Conservation (phyloP, 2,797 vertebrate species). For the Myoxocephalus aenaeus region DNA sequence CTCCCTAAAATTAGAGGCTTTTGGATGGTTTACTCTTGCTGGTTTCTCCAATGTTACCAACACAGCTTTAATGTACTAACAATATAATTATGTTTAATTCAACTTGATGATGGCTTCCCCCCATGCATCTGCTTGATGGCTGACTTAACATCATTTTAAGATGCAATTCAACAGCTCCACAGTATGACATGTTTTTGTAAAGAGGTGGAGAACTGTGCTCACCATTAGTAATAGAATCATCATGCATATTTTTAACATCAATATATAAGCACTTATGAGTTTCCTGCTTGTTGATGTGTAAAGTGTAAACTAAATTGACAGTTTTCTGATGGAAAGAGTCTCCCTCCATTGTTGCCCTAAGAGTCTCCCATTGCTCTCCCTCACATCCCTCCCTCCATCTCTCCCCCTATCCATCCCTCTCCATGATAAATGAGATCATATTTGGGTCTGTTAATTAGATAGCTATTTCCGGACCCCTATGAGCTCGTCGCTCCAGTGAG, state of each 20-base stretch:
- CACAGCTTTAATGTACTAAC: not conserved
- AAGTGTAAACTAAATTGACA: constrained; percentile 20
- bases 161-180: constrained; percentile 5
- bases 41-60: too few species aligned
- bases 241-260: not conserved
- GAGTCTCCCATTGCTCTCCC: constrained; percentile 35
- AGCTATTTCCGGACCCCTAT: constrained; percentile 77
- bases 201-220: not conserved
- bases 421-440: constrained; percentile 78
- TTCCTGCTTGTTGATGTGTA: not conserved
- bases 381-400: constrained; percentile 25
- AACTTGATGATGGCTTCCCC: not conserved
- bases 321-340: constrained; percentile 20
- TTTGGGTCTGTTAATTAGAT: constrained; percentile 82
- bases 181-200: not conserved
- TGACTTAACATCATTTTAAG: not conserved
- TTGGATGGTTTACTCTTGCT: too few species aligned
- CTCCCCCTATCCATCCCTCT: constrained; percentile 57
- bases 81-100: not conserved
- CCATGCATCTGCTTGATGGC: not conserved
- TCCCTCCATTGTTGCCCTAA: constrained; percentile 9
- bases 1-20: too few species aligned
- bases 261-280: not conserved
- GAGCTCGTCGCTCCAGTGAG: constrained; percentile 66
- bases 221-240: not conserved